Conservation (phyloP, 2,113 vertebrate genomes). For the Lathamus discolor region DNA sequence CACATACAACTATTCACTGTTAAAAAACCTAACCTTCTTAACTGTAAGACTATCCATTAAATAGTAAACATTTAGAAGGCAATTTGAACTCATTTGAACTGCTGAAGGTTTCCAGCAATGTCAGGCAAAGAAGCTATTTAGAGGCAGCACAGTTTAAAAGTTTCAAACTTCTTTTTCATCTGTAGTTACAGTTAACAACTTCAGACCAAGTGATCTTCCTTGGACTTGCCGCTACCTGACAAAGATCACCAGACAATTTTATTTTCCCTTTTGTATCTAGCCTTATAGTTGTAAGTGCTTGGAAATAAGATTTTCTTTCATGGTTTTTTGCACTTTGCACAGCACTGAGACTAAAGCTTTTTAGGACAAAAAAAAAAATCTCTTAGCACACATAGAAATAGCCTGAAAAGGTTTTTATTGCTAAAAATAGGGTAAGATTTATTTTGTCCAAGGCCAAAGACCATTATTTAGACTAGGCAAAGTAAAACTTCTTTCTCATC, state of each 20-base stretch:
- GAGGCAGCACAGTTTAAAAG: not conserved
- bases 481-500: not conserved
- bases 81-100: not conserved
- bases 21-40: fast-evolving
- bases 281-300: not conserved
- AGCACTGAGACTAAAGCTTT: not conserved
- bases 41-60: not conserved
- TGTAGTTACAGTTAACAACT: not conserved
- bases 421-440: not conserved
- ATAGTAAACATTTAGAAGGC: not conserved
- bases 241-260: not conserved
- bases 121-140: not conserved
- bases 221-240: not conserved
- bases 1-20: not conserved
- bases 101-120: not conserved
- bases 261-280: not conserved
- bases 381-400: not conserved
- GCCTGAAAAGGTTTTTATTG: not conserved
- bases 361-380: not conserved
- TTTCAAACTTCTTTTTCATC: not conserved
- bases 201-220: not conserved
- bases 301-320: not conserved
- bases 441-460: not conserved
- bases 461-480: not conserved
- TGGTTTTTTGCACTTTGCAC: not conserved